These are phyloP conservation scores for Pelodytes ibericus DNA, from an alignment of 2,797 vertebrate genomes.

Conservation along the genomic window DNA sequence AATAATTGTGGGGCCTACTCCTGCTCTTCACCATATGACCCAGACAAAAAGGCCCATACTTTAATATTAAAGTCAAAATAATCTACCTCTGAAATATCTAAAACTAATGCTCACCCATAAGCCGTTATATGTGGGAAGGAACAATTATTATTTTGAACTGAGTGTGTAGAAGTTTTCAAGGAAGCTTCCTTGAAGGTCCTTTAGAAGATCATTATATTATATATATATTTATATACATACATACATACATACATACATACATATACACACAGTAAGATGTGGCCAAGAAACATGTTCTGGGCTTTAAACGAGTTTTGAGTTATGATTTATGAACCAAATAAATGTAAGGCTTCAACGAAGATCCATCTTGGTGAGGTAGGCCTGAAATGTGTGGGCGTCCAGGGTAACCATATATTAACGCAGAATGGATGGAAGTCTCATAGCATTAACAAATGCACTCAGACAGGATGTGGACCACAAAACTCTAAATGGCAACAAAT, in stretches of 20 bases:
- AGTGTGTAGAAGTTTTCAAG: too few species aligned
- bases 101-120: too few species aligned
- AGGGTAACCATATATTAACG: conserved; percentile 14
- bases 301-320: conserved; percentile 33
- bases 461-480: neutral
- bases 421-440: neutral
- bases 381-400: conserved; percentile 10
- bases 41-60: too few species aligned
- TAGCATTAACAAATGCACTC: neutral
- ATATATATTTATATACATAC: neutral
- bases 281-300: conserved; percentile 35
- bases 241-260: neutral
- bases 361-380: neutral
- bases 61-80: too few species aligned
- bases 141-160: too few species aligned
- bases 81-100: too few species aligned
- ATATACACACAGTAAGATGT: conserved; percentile 22
- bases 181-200: neutral
- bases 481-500: too few species aligned
- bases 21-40: too few species aligned
- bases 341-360: conserved; percentile 9
- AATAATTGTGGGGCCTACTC: too few species aligned
- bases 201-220: neutral
- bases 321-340: conserved; percentile 38
- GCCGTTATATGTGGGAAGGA: too few species aligned